Evolutionary conservation across 1,140 invertebrate genomes (phyloP).

Genomic region (Solenopsis fugax): DNA sequence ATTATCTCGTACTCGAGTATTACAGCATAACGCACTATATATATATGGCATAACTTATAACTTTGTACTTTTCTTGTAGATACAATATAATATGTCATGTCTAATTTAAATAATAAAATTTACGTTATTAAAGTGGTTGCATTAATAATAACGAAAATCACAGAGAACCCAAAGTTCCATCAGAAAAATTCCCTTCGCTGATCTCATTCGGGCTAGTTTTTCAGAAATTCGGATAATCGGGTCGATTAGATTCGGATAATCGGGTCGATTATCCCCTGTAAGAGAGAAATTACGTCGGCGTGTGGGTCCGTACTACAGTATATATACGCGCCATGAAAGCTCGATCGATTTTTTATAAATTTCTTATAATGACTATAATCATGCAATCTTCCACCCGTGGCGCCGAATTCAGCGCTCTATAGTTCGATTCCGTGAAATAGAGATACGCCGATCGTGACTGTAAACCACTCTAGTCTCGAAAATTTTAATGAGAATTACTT

Average conservation of each 20-base stretch:
- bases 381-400: constrained; percentile 74
- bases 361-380: constrained; percentile 74
- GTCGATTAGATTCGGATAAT: constrained; percentile 70
- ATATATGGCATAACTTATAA: constrained; percentile 82
- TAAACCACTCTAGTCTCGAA: constrained; percentile 26
- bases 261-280: constrained; percentile 56
- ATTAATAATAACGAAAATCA: constrained; percentile 8
- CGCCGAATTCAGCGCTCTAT: constrained; percentile 17
- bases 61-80: constrained; percentile 86
- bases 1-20: constrained; percentile 79
- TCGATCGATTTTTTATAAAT: constrained; percentile 71
- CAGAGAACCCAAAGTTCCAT: constrained; percentile 24
- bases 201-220: constrained; percentile 50
- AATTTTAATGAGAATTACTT: constrained; percentile 53
- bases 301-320: constrained; percentile 16
- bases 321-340: constrained; percentile 2
- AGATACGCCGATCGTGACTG: constrained; percentile 17
- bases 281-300: constrained; percentile 54
- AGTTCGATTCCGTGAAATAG: constrained; percentile 57
- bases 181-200: background rate
- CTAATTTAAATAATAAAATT: constrained; percentile 86
- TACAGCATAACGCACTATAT: constrained; percentile 77
- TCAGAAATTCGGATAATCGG: constrained; percentile 67
- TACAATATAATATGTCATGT: constrained; percentile 83
- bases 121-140: constrained; percentile 79